These are phyloP conservation scores for Lepidocyrtinus sp. DNA, from an alignment of 2,888 invertebrate genomes.

Conservation along the genomic window DNA sequence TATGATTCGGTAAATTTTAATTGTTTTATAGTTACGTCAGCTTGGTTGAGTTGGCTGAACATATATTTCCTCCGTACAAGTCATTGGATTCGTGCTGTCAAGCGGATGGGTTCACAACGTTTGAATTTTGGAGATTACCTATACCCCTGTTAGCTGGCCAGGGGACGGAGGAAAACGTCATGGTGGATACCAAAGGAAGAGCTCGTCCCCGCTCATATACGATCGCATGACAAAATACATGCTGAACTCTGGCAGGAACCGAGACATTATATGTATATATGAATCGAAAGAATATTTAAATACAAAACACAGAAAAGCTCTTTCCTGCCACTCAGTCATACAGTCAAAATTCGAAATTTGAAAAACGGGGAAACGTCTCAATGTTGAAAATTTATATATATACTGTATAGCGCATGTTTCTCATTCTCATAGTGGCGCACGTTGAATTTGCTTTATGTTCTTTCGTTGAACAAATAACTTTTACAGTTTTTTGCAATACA, in stretches of 20 bases:
- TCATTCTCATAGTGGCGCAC: too few species aligned
- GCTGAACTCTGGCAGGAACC: conserved; percentile 13
- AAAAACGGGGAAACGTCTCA: conserved; percentile 34
- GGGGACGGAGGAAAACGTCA: conserved; percentile 6
- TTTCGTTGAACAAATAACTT: too few species aligned
- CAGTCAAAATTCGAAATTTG: conserved; percentile 16
- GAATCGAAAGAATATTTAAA: neutral
- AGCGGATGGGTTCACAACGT: conserved; percentile 83
- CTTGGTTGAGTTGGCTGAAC: conserved; percentile 95
- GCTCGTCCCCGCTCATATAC: conserved; percentile 47
- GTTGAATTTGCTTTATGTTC: too few species aligned
- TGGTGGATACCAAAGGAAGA: conserved; percentile 32
- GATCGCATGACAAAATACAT: conserved; percentile 44
- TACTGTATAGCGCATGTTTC: too few species aligned
- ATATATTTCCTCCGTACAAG: conserved; percentile 85
- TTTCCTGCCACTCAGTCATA: too few species aligned
- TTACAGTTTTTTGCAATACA: too few species aligned
- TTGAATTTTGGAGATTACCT: conserved; percentile 95
- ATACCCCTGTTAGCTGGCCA: conserved; percentile 73
- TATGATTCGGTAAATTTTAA: conserved; percentile 10
- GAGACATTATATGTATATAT: too few species aligned
- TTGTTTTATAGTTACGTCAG: conserved; percentile 85
- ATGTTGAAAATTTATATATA: too few species aligned
- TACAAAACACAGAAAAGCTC: too few species aligned
- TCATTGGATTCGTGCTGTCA: conserved; percentile 50